A percentile compares a stretch with the other conserved stretches of the same genome.
Conservation (phyloP, 2,113 vertebrate genomes). For the Xenopus tropicalis region DNA sequence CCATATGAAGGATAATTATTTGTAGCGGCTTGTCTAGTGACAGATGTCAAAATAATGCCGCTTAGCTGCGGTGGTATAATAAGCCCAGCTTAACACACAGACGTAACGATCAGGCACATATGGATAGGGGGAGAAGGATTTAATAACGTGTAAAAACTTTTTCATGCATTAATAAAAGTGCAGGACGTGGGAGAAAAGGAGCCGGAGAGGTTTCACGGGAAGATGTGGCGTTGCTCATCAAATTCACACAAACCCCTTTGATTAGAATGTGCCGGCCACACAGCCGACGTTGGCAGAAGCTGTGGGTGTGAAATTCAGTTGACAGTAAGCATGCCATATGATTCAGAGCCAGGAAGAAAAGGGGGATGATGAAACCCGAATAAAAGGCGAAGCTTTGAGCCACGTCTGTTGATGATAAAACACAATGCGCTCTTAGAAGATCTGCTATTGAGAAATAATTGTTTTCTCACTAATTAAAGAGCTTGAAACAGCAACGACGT, state of each 20-base stretch:
- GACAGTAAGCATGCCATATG: neutral
- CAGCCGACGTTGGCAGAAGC: conserved; percentile 11
- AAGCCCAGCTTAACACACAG: conserved; percentile 10
- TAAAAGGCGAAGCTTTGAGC: too few relatives aligned
- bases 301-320: conserved; percentile 17
- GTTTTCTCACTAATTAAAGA: too few relatives aligned
- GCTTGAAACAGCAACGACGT: too few relatives aligned
- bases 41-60: conserved; percentile 27
- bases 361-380: too few relatives aligned
- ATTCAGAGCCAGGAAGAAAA: neutral
- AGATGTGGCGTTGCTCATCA: neutral
- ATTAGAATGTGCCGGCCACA: conserved; percentile 8
- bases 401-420: too few relatives aligned
- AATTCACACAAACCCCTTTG: conserved; percentile 16
- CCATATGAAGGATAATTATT: conserved; percentile 18
- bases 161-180: conserved; percentile 11
- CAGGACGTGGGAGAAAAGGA: neutral
- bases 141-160: conserved; percentile 5
- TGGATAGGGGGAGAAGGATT: conserved; percentile 5
- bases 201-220: neutral
- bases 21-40: conserved; percentile 17
- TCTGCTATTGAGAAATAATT: too few relatives aligned
- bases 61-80: neutral
- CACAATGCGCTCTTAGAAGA: too few relatives aligned
- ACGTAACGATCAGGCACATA: neutral